Evolutionary conservation across 2,797 vertebrate species (phyloP), one percentile per base, ranked within the genome.

Genomic region (Cephalopachus bancanus): DNA sequence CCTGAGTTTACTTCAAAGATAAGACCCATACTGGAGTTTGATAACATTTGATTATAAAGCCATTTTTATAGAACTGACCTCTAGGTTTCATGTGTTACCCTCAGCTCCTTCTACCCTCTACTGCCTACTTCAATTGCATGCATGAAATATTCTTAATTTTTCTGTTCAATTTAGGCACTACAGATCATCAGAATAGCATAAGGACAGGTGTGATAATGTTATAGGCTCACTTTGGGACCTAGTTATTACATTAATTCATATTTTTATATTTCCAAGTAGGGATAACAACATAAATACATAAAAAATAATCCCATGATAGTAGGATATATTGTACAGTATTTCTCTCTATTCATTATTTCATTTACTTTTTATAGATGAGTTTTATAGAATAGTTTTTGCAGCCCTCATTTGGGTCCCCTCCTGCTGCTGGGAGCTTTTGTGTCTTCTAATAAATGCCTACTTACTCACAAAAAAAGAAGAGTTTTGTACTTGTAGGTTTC

Each of bases 281-380:
- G 96, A 69, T 84, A 75, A 5, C 57, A 83, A 71, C 14, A 57
- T 86, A 53, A 33, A 67, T 22, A 65, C 10, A 44, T 57, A 65
- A 59, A 59, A 55, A 87, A 91, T 83, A 67, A 74, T 83, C n/a
- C 89, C 17, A 15, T 49, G 44, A 44, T 64, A 22, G 22, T 88
- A 86, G 79, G 64, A 76, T 4, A 81, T 15, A 11, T 83, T 83
- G 37, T 10, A 57, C 33, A 44, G 20, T 75, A 51, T 83, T 96
- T 95, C 53, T 65, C 37, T 37, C 65, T 87, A 14, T 33, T 30
- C 67, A 14, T 80, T 51, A 90, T 92, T 87, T 97, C 28, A 30
- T 76, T 93, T 83, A 60, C 49, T 96, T 94, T 55, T 89, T 90
- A 12, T 89, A 86, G 55, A 92, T 91, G 8, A 88, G 44, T 28